Evolutionary conservation across 92 coral and sea anemone genomes (phyloP).

Genomic region (Phymanthus crucifer): DNA sequence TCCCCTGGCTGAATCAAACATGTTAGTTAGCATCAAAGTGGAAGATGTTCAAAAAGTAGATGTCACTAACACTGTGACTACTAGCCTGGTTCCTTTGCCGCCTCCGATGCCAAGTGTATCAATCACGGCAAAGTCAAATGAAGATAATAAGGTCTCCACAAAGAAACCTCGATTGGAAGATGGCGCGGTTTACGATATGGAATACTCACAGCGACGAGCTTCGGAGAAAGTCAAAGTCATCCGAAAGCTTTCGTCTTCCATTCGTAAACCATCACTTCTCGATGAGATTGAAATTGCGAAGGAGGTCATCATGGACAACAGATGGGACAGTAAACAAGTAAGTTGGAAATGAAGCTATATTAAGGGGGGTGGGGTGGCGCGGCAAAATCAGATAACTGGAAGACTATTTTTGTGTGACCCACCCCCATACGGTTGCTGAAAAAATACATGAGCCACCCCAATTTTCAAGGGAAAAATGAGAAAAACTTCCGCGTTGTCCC

Average conservation of each 20-base stretch:
- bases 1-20: too few relatives aligned
- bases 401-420: too few relatives aligned
- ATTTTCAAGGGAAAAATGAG: too few relatives aligned
- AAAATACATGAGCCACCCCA: too few relatives aligned
- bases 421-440: too few relatives aligned
- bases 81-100: not conserved
- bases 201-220: not conserved
- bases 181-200: not conserved
- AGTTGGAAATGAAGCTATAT: not conserved
- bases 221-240: not conserved
- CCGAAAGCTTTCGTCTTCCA: constrained; percentile 11
- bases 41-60: not conserved
- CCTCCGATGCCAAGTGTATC: not conserved
- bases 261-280: constrained; percentile 20
- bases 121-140: not conserved
- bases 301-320: constrained; percentile 23
- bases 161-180: not conserved
- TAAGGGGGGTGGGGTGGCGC: too few relatives aligned
- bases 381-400: too few relatives aligned
- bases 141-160: not conserved
- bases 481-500: too few relatives aligned
- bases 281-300: constrained; percentile 32
- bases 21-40: too few relatives aligned
- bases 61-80: not conserved
- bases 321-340: not conserved